Base-by-base conservation (phyloP, 2,113 vertebrate species). In the Halichoerus grypus region DNA sequence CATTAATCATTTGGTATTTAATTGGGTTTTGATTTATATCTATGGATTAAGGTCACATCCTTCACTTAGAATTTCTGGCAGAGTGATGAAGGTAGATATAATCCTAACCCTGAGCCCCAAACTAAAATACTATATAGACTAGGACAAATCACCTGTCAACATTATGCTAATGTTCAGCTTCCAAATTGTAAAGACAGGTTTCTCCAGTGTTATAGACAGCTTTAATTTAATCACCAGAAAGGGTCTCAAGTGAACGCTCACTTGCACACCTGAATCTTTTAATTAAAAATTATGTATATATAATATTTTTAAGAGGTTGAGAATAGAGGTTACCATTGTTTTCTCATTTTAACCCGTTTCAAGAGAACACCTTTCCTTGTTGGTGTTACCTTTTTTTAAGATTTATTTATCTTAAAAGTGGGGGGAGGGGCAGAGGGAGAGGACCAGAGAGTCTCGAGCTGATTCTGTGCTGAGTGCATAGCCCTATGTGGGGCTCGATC, bases 21-120 rank as follows among this genome's bases (percentile, higher is more conserved):
- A 97, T 82, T 96, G 59, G 72, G 49, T 96, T 96, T 96, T 95
- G 76, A 96, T 86, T 83, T 88, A 74, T 93, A 93, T 87, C 94
- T 95, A 28, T 80, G 21, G 85, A 49, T 93, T 88, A 88, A 67
- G 61, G 81, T 94, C 81, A 91, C 26, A 88, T 80, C 55, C 63
- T 69, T 92, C 84, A 87, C 80, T 89, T 94, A 77, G 91, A 85
- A 92, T 89, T 96, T 94, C 67, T 83, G 57, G 80, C 63, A 71
- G 59, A 74, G 42, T 77, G 46, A 83, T 96, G 79, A 96, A 97
- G 15, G 65, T 61, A 16, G 77, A 49, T 79, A 18, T 59, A 72
- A 92, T 92, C 59, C 72, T 92, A 74, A 96, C 57, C 24, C 82
- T 3, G 4, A 74, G 71, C 28, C 91, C 79, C 65, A 77, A 72